These are phyloP conservation scores for Cheumatopsyche charites DNA, from an alignment of 1,140 invertebrate genomes.

Conservation along the genomic window DNA sequence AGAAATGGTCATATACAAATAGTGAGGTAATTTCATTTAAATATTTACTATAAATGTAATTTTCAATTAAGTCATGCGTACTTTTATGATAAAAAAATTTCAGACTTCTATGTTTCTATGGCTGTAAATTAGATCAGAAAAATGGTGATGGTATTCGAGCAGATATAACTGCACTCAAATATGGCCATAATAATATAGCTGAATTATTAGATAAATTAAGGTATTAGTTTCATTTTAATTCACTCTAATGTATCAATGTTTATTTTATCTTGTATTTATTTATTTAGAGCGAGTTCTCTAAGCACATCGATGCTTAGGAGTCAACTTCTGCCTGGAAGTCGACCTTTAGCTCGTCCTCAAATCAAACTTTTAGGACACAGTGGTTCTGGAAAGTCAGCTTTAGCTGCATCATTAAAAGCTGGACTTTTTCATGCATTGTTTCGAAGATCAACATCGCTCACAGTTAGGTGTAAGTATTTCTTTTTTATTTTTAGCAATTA, in stretches of 20 bases:
- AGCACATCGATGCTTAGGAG: slow-evolving; percentile 63
- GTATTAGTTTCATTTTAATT: slow-evolving; percentile 57
- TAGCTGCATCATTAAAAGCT: slow-evolving; percentile 75
- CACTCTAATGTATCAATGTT: not conserved
- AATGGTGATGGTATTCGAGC: slow-evolving; percentile 78
- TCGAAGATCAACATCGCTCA: slow-evolving; percentile 60
- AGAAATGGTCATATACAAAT: slow-evolving; percentile 77
- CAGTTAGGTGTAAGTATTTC: slow-evolving; percentile 54
- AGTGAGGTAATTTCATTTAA: slow-evolving; percentile 60
- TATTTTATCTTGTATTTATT: slow-evolving; percentile 10
- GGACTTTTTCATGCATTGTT: slow-evolving; percentile 72
- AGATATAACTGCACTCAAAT: slow-evolving; percentile 81
- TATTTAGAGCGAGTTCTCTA: slow-evolving; percentile 59
- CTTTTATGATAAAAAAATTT: slow-evolving; percentile 44
- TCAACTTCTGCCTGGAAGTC: slow-evolving; percentile 71
- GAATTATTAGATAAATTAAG: slow-evolving; percentile 74
- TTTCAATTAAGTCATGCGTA: not conserved
- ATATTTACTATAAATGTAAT: slow-evolving; percentile 19
- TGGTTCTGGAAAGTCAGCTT: slow-evolving; percentile 76
- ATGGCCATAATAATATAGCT: slow-evolving; percentile 77
- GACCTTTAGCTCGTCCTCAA: slow-evolving; percentile 72
- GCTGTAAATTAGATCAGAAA: slow-evolving; percentile 71
- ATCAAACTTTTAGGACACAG: slow-evolving; percentile 80
- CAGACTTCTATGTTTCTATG: slow-evolving; percentile 75
- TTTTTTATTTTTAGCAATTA: slow-evolving; percentile 20